phyloP scores from a whole-genome alignment of 2,888 invertebrate genomes.

The Deilephila porcellus region DNA sequence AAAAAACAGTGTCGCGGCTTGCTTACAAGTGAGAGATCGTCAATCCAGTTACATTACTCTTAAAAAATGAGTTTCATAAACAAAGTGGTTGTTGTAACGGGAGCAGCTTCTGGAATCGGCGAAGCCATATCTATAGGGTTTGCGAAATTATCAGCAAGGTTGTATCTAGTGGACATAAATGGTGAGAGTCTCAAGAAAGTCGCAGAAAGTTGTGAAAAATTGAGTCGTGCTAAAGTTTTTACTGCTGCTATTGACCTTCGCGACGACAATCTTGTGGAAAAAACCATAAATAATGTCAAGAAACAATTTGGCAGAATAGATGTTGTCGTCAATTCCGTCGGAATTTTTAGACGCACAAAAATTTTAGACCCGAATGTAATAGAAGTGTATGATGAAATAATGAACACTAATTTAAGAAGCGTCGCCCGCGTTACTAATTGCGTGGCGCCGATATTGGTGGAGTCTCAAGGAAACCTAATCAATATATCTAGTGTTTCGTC shows the following conservation, averaged over 20 bases:
- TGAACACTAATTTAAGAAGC: constrained; percentile 55
- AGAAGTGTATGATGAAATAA: constrained; percentile 49
- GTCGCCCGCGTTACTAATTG: constrained; percentile 49
- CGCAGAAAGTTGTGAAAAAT: constrained; percentile 48
- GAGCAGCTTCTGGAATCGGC: constrained; percentile 59
- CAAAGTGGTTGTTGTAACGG: constrained; percentile 58
- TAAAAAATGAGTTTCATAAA: constrained; percentile 54
- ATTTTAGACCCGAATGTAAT: constrained; percentile 48
- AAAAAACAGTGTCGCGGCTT: not conserved
- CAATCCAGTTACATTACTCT: constrained; percentile 24
- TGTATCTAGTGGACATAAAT: constrained; percentile 54
- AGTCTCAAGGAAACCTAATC: constrained; percentile 54
- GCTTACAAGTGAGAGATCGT: not conserved
- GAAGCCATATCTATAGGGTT: constrained; percentile 54
- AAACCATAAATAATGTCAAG: constrained; percentile 48
- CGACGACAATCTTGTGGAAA: constrained; percentile 48
- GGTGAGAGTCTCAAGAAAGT: constrained; percentile 45
- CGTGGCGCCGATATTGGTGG: constrained; percentile 44
- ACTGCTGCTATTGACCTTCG: constrained; percentile 49
- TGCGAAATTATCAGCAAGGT: constrained; percentile 55
- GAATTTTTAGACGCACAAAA: constrained; percentile 41
- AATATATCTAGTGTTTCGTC: constrained; percentile 54
- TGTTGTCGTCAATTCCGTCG: constrained; percentile 57
- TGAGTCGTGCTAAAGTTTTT: constrained; percentile 51
- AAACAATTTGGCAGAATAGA: constrained; percentile 52